phyloP scores from a whole-genome alignment of 2,888 invertebrate genomes.

The Tromatobia lineatoria region DNA sequence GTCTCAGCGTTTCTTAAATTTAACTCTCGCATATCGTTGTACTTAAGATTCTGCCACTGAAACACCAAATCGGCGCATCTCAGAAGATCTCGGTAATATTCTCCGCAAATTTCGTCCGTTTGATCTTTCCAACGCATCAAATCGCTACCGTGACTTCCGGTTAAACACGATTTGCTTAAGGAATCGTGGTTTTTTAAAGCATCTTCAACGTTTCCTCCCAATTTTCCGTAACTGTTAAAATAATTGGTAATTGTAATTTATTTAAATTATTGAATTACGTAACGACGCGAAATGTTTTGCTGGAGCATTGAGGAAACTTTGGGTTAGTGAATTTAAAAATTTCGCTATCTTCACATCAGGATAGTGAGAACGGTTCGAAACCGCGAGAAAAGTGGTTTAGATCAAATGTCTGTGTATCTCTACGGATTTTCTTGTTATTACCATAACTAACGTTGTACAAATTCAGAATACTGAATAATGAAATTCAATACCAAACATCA shows the following conservation, averaged over 20 bases:
- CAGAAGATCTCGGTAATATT: conserved; percentile 81
- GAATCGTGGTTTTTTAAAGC: conserved; percentile 75
- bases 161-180: conserved; percentile 70
- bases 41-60: conserved; percentile 82
- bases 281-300: too few relatives aligned
- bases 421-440: too few relatives aligned
- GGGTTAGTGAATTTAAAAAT: too few relatives aligned
- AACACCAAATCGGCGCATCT: conserved; percentile 79
- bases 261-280: background rate
- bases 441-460: too few relatives aligned
- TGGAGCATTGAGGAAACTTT: too few relatives aligned
- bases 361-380: too few relatives aligned
- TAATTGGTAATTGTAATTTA: background rate
- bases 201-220: conserved; percentile 77
- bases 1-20: conserved; percentile 80
- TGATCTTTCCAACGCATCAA: conserved; percentile 81
- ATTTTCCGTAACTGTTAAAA: conserved; percentile 76
- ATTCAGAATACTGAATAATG: too few relatives aligned
- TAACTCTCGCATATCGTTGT: conserved; percentile 78
- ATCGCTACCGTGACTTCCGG: conserved; percentile 74
- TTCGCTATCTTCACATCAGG: too few relatives aligned
- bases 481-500: too few relatives aligned
- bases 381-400: too few relatives aligned
- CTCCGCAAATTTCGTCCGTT: conserved; percentile 80
- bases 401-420: too few relatives aligned